Evolutionary conservation across 2,888 invertebrate genomes (phyloP).

Genomic region (Catonia carolina): DNA sequence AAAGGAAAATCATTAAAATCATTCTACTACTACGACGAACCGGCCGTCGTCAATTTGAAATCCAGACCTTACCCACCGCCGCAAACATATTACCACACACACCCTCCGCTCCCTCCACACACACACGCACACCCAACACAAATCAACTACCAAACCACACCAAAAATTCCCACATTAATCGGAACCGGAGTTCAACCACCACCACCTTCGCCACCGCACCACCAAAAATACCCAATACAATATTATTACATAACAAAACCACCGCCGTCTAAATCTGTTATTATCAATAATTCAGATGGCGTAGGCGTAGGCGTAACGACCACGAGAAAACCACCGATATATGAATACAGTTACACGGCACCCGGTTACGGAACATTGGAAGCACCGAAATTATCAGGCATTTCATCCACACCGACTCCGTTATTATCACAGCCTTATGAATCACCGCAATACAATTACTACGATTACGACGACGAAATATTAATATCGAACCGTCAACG

Average conservation of each 20-base stretch:
- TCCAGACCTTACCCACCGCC: constrained; percentile 28
- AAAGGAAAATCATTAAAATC: background rate
- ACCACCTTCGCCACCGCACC: constrained; percentile 9
- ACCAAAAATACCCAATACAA: no score
- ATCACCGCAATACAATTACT: background rate
- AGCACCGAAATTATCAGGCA: constrained; percentile 40
- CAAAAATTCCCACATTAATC: no score
- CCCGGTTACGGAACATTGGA: constrained; percentile 32
- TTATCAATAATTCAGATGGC: no score
- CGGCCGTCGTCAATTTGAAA: background rate
- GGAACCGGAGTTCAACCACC: no score
- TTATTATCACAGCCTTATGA: background rate
- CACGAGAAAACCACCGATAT: constrained; percentile 32
- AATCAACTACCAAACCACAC: no score
- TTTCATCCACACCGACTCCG: constrained; percentile 34
- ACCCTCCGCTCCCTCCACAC: constrained; percentile 27
- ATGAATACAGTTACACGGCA: constrained; percentile 34
- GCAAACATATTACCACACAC: constrained; percentile 15
- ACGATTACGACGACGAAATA: constrained; percentile 1
- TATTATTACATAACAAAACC: constrained; percentile 21
- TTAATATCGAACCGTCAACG: no score
- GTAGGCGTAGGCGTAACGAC: constrained; percentile 21
- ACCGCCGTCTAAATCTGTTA: constrained; percentile 19
- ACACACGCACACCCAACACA: no score
- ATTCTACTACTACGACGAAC: background rate